These are phyloP conservation scores for Neotoma lepida DNA, from an alignment of 2,113 vertebrate genomes.

Conservation along the genomic window DNA sequence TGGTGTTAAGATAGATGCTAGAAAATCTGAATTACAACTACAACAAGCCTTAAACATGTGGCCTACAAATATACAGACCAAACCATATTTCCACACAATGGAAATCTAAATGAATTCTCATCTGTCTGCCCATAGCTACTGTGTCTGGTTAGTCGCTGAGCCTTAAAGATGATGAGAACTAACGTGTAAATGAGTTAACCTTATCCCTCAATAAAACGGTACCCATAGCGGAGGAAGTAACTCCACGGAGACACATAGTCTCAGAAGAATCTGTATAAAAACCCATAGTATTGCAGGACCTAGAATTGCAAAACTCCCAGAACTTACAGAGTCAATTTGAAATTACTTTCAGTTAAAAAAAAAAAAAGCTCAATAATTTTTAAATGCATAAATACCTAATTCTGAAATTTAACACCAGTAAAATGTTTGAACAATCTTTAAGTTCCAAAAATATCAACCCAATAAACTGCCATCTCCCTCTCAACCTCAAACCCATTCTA, in stretches of 20 bases:
- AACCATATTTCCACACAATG: background rate
- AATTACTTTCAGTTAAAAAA: conserved; percentile 19
- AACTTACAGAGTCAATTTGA: background rate
- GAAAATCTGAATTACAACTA: conserved; percentile 13
- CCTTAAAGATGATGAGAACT: background rate
- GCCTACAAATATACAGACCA: conserved; percentile 18
- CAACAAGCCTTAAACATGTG: conserved; percentile 28
- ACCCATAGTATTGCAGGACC: background rate
- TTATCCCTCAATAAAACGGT: conserved; percentile 20
- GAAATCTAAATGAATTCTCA: conserved; percentile 18
- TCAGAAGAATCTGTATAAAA: conserved; percentile 23
- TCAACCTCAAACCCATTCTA: background rate
- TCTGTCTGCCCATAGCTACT: background rate
- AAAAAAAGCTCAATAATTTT: background rate
- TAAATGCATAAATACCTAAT: conserved; percentile 30
- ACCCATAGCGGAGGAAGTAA: background rate
- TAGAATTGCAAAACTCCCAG: background rate
- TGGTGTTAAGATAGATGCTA: conserved; percentile 1
- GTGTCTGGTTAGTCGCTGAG: background rate
- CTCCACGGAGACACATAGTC: background rate
- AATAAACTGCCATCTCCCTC: background rate
- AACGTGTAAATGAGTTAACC: background rate
- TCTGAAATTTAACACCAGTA: conserved; percentile 26
- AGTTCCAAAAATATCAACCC: background rate
- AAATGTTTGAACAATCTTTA: conserved; percentile 19